Conservation (phyloP, 2,797 vertebrate species). For the Nothura maculosa region DNA sequence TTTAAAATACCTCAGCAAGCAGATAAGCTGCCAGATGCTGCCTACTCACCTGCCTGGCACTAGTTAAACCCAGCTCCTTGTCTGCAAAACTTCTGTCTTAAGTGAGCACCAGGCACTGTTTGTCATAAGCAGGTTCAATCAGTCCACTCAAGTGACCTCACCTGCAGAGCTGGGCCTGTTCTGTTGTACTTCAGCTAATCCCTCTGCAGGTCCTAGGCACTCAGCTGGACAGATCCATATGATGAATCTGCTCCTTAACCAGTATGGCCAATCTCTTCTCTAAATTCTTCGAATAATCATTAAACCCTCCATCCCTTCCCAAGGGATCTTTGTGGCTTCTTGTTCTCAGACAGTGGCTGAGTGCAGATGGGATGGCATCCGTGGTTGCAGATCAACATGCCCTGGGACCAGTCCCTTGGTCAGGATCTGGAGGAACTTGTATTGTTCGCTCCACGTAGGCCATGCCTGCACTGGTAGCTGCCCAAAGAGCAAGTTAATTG, state of each 20-base stretch:
- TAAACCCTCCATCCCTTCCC: background rate
- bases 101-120: background rate
- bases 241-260: rapidly evolving
- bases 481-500: background rate
- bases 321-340: background rate
- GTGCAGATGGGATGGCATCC: background rate
- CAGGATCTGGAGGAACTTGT: background rate
- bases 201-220: too few relatives aligned
- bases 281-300: rapidly evolving
- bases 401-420: background rate
- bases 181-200: background rate
- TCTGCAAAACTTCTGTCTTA: too few relatives aligned
- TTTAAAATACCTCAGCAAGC: background rate
- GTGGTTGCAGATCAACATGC: rapidly evolving
- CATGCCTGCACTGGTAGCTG: rapidly evolving
- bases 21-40: background rate
- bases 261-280: background rate
- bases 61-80: background rate
- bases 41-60: background rate
- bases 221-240: background rate
- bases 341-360: background rate
- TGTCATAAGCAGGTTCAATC: background rate
- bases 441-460: rapidly evolving
- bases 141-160: background rate
- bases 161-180: rapidly evolving